Percentiles rank a stretch among this genome's conserved stretches.
These are phyloP conservation scores for Melanotaenia parkinsoni DNA, from an alignment of 2,797 vertebrate species.

Conservation along the genomic window DNA sequence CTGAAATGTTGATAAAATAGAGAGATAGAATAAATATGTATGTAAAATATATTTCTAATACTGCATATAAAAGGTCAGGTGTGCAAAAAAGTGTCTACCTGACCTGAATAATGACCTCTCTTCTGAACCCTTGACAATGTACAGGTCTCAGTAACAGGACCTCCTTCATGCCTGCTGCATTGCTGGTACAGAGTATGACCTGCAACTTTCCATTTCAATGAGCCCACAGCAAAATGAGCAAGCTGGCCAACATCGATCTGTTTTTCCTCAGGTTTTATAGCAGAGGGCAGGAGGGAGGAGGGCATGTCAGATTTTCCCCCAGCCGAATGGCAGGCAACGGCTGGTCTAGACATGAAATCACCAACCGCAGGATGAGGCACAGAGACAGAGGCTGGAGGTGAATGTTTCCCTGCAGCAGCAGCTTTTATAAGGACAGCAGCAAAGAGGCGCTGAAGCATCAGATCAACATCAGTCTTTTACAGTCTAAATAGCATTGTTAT, in stretches of 20 bases:
- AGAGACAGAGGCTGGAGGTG: slow-evolving; percentile 11
- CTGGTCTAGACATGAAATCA: slow-evolving; percentile 77
- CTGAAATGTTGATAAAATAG: neutral
- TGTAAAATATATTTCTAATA: too few species aligned
- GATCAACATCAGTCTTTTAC: neutral
- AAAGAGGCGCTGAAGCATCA: neutral
- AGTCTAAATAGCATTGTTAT: neutral
- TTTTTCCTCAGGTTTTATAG: slow-evolving; percentile 45
- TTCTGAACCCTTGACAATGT: neutral
- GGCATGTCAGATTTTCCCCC: slow-evolving; percentile 63
- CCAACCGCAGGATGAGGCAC: slow-evolving; percentile 52
- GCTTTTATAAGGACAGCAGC: slow-evolving; percentile 2
- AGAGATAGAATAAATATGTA: neutral
- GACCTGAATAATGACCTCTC: neutral
- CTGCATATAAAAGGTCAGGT: neutral
- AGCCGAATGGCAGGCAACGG: slow-evolving; percentile 51
- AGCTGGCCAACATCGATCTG: slow-evolving; percentile 39
- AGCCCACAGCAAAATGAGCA: slow-evolving; percentile 15
- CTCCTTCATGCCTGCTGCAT: slow-evolving; percentile 19
- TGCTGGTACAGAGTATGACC: slow-evolving; percentile 7
- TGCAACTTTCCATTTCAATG: slow-evolving; percentile 39
- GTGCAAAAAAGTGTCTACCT: neutral
- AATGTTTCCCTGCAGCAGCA: slow-evolving; percentile 1
- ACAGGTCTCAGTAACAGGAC: neutral
- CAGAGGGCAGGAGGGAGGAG: slow-evolving; percentile 35